A percentile compares a stretch with the other conserved stretches of the same genome.
phyloP scores from a whole-genome alignment of 2,113 vertebrate species.

The Promerops cafer region DNA sequence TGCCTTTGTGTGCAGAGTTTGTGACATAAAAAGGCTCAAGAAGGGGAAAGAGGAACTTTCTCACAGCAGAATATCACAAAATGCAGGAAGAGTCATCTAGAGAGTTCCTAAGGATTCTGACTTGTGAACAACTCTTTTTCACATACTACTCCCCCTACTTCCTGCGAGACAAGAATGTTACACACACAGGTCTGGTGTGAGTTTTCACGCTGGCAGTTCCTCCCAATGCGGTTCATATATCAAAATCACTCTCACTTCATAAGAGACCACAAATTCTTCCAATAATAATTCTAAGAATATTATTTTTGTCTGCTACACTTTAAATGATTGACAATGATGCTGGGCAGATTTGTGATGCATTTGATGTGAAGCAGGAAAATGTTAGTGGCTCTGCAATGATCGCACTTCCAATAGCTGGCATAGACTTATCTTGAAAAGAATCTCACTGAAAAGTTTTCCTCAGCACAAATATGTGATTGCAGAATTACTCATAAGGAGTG shows the following conservation, averaged over 20 bases:
- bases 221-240: background rate
- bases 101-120: background rate
- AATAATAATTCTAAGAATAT: background rate
- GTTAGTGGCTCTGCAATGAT: background rate
- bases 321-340: background rate
- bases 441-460: background rate
- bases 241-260: background rate
- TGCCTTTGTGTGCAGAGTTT: background rate
- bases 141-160: conserved; percentile 14
- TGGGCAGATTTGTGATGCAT: background rate
- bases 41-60: background rate
- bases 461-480: background rate
- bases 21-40: background rate
- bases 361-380: background rate
- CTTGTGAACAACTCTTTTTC: conserved; percentile 4
- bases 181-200: background rate
- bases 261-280: background rate
- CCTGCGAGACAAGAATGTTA: background rate
- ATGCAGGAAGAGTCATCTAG: background rate
- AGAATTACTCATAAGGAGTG: background rate
- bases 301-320: background rate
- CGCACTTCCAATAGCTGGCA: background rate
- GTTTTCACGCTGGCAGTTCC: background rate
- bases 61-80: background rate
- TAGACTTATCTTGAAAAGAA: background rate